Evolutionary conservation across 2,888 invertebrate genomes (phyloP).

Genomic region (Eristalis intricaria): DNA sequence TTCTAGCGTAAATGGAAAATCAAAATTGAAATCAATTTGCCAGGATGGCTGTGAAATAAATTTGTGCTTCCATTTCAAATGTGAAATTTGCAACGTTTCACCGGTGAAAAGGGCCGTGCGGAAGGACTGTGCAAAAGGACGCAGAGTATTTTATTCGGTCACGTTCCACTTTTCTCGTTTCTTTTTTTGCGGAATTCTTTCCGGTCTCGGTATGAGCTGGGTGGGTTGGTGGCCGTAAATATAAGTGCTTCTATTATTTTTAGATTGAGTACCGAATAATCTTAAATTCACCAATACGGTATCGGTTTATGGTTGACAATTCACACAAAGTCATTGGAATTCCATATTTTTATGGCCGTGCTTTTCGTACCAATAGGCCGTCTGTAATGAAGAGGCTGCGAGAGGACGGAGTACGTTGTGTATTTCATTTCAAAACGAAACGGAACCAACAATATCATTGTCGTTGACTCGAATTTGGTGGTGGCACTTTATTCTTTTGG

Average conservation of each 20-base stretch:
- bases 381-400: conserved; percentile 16
- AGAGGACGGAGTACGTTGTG: neutral
- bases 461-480: conserved; percentile 1
- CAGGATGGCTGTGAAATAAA: conserved; percentile 59
- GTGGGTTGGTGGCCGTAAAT: neutral
- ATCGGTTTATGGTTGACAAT: conserved; percentile 46
- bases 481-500: neutral
- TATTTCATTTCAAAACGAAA: neutral
- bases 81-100: conserved; percentile 42
- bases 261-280: conserved; percentile 41
- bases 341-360: conserved; percentile 9
- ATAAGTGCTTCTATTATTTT: conserved; percentile 41
- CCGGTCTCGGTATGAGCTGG: conserved; percentile 3
- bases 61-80: conserved; percentile 56
- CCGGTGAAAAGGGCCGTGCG: neutral
- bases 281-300: conserved; percentile 54
- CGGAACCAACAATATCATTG: neutral
- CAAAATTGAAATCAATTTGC: conserved; percentile 70
- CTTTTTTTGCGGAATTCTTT: neutral
- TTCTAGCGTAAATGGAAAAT: conserved; percentile 67
- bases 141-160: conserved; percentile 13
- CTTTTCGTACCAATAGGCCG: neutral
- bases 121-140: neutral
- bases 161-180: neutral
- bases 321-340: conserved; percentile 25